A percentile compares a stretch with the other conserved stretches of the same genome.
Evolutionary conservation across 2,797 vertebrate genomes (phyloP).

Genomic region (Hybognathus amarus): DNA sequence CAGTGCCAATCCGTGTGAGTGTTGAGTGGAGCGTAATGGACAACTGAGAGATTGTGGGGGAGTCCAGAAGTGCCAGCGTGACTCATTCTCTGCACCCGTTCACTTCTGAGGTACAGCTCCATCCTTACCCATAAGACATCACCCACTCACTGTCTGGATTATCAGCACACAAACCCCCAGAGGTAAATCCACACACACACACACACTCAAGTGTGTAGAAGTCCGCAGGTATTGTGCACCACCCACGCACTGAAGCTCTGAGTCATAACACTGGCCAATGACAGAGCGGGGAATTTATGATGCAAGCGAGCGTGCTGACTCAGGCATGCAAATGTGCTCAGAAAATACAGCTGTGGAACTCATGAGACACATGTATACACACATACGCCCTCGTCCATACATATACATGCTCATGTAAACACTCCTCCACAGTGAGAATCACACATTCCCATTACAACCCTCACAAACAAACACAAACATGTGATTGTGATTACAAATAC

Average conservation of each 20-base stretch:
- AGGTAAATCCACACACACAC: conserved; percentile 52
- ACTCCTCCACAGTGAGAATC: not conserved
- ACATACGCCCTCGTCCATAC: conserved; percentile 18
- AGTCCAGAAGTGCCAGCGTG: conserved; percentile 33
- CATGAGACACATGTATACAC: conserved; percentile 38
- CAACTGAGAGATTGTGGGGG: conserved; percentile 34
- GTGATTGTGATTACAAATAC: not conserved
- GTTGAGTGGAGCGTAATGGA: not conserved
- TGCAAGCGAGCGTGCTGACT: conserved; percentile 62
- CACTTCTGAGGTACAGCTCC: conserved; percentile 45
- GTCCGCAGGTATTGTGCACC: conserved; percentile 24
- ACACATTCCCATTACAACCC: not conserved
- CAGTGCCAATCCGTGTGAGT: not conserved
- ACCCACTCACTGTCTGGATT: conserved; percentile 49
- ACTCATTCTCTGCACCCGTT: conserved; percentile 47
- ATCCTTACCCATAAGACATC: conserved; percentile 67
- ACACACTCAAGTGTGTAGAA: not conserved
- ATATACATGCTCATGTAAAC: conserved; percentile 3
- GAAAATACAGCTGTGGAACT: conserved; percentile 28
- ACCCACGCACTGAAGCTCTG: conserved; percentile 42
- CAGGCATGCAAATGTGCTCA: conserved; percentile 54
- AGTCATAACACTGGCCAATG: conserved; percentile 58
- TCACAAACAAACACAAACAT: conserved; percentile 2
- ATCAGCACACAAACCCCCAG: conserved; percentile 65
- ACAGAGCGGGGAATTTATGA: conserved; percentile 51